These are phyloP conservation scores for Actinemys pallida DNA, from an alignment of 2,113 vertebrate species.

Conservation along the genomic window DNA sequence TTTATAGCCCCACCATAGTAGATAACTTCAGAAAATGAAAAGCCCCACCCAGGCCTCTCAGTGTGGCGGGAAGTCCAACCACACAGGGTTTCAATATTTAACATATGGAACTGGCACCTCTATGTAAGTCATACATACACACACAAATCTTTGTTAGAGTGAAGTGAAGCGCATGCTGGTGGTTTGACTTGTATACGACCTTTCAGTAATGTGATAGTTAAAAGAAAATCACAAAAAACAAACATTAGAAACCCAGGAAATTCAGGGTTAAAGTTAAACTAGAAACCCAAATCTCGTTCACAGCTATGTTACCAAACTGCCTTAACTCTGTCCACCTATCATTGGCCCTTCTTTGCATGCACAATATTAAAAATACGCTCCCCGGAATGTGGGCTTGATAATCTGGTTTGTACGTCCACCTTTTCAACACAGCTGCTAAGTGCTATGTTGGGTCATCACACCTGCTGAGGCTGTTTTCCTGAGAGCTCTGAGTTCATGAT, in stretches of 20 bases:
- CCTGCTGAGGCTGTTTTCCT: neutral
- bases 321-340: neutral
- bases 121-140: neutral
- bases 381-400: neutral
- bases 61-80: neutral
- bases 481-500: accelerated
- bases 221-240: neutral
- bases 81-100: neutral
- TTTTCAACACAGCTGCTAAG: neutral
- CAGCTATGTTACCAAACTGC: neutral
- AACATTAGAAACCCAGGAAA: neutral
- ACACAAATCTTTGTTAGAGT: neutral
- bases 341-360: accelerated
- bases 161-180: neutral
- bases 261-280: neutral
- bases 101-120: neutral
- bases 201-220: neutral
- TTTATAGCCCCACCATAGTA: neutral
- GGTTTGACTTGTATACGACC: neutral
- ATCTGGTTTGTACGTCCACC: accelerated
- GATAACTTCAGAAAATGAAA: neutral
- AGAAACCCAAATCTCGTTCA: neutral
- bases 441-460: neutral
- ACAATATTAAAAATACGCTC: neutral
- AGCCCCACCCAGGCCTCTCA: neutral